Evolutionary conservation across 1,140 invertebrate species (phyloP), one percentile per base, ranked within the genome.

Genomic region (Drosophila parvula): DNA sequence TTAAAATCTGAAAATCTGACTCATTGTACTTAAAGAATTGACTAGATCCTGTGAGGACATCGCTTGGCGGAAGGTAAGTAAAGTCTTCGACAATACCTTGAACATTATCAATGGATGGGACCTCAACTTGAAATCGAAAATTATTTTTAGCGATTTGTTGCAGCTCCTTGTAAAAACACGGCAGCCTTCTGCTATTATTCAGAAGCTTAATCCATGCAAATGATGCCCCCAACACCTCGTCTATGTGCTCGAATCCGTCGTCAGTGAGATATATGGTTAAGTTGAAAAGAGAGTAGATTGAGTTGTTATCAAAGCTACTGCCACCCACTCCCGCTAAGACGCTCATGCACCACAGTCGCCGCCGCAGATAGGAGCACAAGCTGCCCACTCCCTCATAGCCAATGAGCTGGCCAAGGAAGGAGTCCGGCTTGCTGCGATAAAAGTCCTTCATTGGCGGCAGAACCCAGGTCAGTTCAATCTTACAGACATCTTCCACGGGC

Each of bases 331-430:
- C 97, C 6, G 95, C 94, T 65, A 93, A 94, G 7, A 98, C 93
- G 30, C 94, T 95, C 11, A 98, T 93, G 11, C 96, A 97, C 97
- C 97, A 98, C 36, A 97, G 95, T 93, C 96, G 96, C 53, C 95
- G 94, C 60, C 96, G 95, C 30, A 98, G 93, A 79, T 96, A 97
- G 16, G 96, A 96, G 3, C 98, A 94, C 12, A 99, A 91, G 78
- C 97, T 97, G 12, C 97, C 97, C 78, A 95, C 94, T 4, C 97
- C 97, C 92, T 98, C 97, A 90, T 98, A 96, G 0, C 97, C 97
- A n/a, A 98, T 92, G 6, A 98, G 91, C 93, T 96, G 96, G 0
- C 96, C 95, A 0, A 98, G 82, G 80, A 98, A 97, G 16, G 95
- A 93, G 61, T 96, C 93, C 0, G 96, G 96, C 92, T 97, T 97